Percentiles rank a stretch among this genome's conserved stretches.
phyloP scores from a whole-genome alignment of 2,797 vertebrate genomes.

The Chelidonichthys spinosus region DNA sequence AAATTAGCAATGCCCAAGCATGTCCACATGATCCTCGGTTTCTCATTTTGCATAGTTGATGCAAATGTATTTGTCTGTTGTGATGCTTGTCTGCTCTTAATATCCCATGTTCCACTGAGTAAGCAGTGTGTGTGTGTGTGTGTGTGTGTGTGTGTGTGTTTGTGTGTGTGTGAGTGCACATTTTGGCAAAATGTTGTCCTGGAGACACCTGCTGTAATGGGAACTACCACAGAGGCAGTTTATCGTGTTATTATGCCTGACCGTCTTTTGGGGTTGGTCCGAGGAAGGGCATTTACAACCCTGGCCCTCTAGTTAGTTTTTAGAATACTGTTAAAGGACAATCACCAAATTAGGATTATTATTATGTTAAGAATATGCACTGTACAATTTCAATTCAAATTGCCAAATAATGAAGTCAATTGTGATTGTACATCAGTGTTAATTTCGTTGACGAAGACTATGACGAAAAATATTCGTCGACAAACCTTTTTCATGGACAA shows the following conservation, averaged over 20 bases:
- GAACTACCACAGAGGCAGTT: not conserved
- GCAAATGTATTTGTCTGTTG: conserved; percentile 56
- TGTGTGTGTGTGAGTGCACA: not conserved
- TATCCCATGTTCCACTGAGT: conserved; percentile 41
- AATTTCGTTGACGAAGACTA: too few relatives aligned
- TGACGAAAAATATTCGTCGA: too few relatives aligned
- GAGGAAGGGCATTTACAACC: too few relatives aligned
- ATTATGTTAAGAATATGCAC: too few relatives aligned
- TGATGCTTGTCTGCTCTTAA: conserved; percentile 60
- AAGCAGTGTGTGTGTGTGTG: conserved; percentile 25
- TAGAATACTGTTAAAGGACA: too few relatives aligned
- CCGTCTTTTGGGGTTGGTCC: not conserved
- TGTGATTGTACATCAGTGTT: too few relatives aligned
- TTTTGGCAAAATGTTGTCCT: not conserved
- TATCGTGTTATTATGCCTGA: not conserved
- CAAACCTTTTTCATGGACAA: too few relatives aligned
- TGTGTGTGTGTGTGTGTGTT: not conserved
- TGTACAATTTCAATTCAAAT: too few relatives aligned
- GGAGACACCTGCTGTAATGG: not conserved
- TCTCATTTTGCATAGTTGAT: conserved; percentile 58
- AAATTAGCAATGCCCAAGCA: conserved; percentile 33
- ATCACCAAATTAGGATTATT: too few relatives aligned
- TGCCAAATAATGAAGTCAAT: too few relatives aligned
- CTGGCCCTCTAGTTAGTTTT: too few relatives aligned
- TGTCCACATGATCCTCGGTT: conserved; percentile 26